Evolutionary conservation across 2,888 invertebrate genomes (phyloP).

Genomic region (Microctonus brassicae): DNA sequence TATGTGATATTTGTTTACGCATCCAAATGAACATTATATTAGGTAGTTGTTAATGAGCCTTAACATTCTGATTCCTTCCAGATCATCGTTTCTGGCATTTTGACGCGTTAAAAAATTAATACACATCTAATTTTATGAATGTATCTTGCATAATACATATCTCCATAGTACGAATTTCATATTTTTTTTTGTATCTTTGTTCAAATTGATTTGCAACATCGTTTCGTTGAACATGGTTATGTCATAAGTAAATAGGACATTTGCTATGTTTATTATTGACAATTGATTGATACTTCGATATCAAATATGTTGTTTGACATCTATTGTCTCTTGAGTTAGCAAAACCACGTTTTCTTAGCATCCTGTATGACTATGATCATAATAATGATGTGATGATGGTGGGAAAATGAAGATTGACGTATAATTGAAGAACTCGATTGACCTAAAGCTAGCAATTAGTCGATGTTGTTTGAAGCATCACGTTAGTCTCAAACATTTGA

Average conservation of each 20-base stretch:
- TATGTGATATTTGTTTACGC: slow-evolving; percentile 1
- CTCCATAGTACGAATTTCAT: neutral
- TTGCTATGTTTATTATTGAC: neutral
- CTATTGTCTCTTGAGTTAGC: neutral
- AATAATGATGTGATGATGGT: neutral
- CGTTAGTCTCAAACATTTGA: neutral
- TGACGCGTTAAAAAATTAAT: neutral
- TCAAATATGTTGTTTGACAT: neutral
- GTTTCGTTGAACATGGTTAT: neutral
- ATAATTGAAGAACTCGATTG: neutral
- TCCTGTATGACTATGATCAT: neutral
- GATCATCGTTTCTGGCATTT: neutral
- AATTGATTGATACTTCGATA: neutral
- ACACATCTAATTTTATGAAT: neutral
- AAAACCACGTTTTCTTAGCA: neutral
- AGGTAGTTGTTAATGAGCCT: neutral
- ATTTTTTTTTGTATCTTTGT: no score
- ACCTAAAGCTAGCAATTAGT: neutral
- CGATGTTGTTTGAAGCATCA: neutral
- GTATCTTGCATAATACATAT: neutral
- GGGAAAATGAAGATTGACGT: neutral
- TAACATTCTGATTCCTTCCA: neutral
- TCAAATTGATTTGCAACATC: neutral
- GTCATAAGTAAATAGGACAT: neutral
- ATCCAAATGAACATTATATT: neutral